phyloP scores from a whole-genome alignment of 2,888 invertebrate genomes.

The Hartigia nigra region DNA sequence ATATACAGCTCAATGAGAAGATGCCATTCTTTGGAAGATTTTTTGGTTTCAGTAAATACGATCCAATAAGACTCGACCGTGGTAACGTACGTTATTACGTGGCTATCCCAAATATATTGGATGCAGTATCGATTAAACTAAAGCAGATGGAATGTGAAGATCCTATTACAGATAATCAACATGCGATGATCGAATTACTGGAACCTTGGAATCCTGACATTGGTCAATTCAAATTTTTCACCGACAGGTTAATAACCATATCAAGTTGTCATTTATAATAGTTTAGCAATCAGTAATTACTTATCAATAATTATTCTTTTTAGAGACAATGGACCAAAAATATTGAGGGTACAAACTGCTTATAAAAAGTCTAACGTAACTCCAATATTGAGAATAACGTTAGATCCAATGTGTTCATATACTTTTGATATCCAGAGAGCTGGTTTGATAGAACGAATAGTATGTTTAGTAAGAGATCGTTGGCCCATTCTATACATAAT shows the following conservation, averaged over 20 bases:
- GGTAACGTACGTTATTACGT: constrained; percentile 49
- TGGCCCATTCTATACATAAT: constrained; percentile 72
- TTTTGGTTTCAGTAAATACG: constrained; percentile 26
- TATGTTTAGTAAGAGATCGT: constrained; percentile 53
- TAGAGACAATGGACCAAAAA: constrained; percentile 43
- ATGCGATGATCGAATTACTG: constrained; percentile 47
- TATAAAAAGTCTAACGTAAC: background rate
- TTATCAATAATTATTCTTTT: background rate
- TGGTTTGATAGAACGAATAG: constrained; percentile 59
- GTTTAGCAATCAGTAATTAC: constrained; percentile 35
- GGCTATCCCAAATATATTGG: constrained; percentile 35
- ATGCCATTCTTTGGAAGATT: background rate
- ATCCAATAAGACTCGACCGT: constrained; percentile 27
- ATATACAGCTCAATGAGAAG: background rate
- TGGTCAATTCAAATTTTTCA: constrained; percentile 6
- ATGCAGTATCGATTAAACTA: constrained; percentile 48
- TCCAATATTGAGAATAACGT: constrained; percentile 69
- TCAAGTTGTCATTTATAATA: background rate
- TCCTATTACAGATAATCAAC: constrained; percentile 25
- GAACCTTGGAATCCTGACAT: constrained; percentile 49
- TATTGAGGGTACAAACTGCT: constrained; percentile 72
- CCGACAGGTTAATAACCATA: background rate
- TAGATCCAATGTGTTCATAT: constrained; percentile 81
- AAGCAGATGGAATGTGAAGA: constrained; percentile 39
- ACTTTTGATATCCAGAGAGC: constrained; percentile 63